Base-by-base conservation (phyloP, 2,888 invertebrate species). In the Phymatocera aterrima region DNA sequence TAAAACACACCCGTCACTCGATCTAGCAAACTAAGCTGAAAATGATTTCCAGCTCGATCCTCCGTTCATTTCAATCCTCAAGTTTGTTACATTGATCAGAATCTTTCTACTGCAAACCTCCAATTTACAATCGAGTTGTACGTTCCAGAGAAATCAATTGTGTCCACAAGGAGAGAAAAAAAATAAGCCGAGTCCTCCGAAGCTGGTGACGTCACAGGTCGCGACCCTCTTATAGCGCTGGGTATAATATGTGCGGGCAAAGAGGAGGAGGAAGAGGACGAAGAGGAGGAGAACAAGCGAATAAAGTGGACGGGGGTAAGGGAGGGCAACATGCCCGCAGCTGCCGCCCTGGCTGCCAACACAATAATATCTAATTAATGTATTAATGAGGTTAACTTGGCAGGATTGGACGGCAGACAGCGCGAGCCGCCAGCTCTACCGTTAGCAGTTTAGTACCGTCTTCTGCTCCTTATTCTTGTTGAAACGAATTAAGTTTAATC, bases 341-440 rank as follows among this genome's bases (percentile, higher is more conserved):
- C 89, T 89, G 89, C 89, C 88, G 88, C 88, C 87, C 87, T 85
- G 87, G 83, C 89, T 88, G 86, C 88, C 88, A 88, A 88, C 89
- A 87, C 89, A 89, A 89, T 89, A 89, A 89, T 89, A 89, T 89
- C 88, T 89, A 89, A 89, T 89, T 89, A 89, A 89, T 89, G 89
- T 89, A 89, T 89, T 89, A 89, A 89, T 89, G 88, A 89, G 89
- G 89, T 89, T 89, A 89, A 89, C 85, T 89, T 89, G 88, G 87
- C 85, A 87, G 89, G 89, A 89, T 88, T 87, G 88, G 88, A 86
- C 86, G 87, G 86, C 88, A 88, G 89, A 88, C 88, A 87, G 86
- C 86, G 88, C 86, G 84, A 87, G 86, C 87, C 79, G 83, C 84
- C 61, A 72, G 78, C 74, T 60, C 21, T 72, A 78, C 28, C 57